Evolutionary conservation across 2,888 invertebrate genomes (phyloP), one percentile per base, ranked within the genome.

Genomic region (Eupithecia dodoneata): DNA sequence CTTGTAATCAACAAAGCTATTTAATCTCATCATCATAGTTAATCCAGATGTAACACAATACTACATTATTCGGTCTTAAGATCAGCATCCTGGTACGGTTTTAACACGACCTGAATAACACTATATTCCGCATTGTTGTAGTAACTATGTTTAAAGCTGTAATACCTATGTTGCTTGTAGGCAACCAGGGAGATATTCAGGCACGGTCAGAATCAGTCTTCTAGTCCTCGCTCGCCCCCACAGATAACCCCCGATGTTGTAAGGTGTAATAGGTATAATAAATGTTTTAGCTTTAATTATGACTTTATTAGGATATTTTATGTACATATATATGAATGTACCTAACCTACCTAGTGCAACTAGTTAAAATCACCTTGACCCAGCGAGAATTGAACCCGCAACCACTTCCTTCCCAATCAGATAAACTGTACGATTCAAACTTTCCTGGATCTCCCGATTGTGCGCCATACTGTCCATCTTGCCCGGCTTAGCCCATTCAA

Each of bases 91-190:
- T 87, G 84, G 81, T 83, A 74, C 74, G 84, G 80, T 85, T 82
- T 84, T 82, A 87, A 85, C 82, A 83, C 82, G 86, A 83, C 87
- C 87, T 83, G 83, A 87, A 87, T 87, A 81, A 80, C 81, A 44
- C 45, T 71, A 42, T 82, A 82, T 81, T 82, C 80, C 83, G 74
- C 81, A 81, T 79, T 77, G 76, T 63, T 45, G 10, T 69, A 73
- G 44, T 65, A 45, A 59, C 45, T 75, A 67, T 1, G 41, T n/a
- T 2, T 47, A 18, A 59, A 73, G 18, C 76, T 70, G 41, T 71
- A 52, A 15, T 45, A 72, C 52, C 49, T 71, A 83, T 81, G 81
- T 81, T 81, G 78, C 81, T 42, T 15, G 55, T 66, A 42, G 66
- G 66, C 66, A 76, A 80, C 80, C 42, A 75, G 79, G 59, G 63